Evolutionary conservation across 2,888 invertebrate genomes (phyloP), one percentile per base, ranked within the genome.

Genomic region (Caenorhabditis auriculariae): DNA sequence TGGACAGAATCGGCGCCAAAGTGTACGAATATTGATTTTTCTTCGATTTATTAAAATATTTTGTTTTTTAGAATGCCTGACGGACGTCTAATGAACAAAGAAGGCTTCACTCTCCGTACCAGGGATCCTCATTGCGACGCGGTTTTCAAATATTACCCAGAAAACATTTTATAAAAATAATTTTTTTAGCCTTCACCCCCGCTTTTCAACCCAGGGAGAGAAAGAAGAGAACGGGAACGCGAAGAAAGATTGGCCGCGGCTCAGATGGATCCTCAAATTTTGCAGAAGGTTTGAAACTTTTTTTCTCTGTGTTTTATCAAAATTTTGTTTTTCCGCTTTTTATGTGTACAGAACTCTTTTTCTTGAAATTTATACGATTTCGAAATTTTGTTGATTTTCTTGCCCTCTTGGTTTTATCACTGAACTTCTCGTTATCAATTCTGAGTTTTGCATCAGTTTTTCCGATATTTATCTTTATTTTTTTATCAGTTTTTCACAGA

Each of bases 121-220:
- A 19, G 51, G 0, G 57, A 57, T 42, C 45, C 45, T 0, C 3
- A 51, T 6, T 51, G 51, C 27, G 38, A 28, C 15, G 51, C 57
- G 42, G 56, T 55, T 21, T 37, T 35, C 28, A 45, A 19, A 37
- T n/a, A n/a, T n/a, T n/a, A n/a, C n/a, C n/a, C n/a, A n/a, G n/a
- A n/a, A n/a, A n/a, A n/a, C n/a, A n/a, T n/a, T n/a, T n/a, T n/a
- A n/a, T n/a, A n/a, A n/a, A n/a, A n/a, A n/a, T 1, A 7, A 17
- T 6, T 26, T 26, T 46, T 53, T 41, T 49, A 55, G 54, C 56
- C 55, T 2, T 55, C 49, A 0, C 55, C 55, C 12, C 55, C 55
- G 4, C 21, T 2, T 7, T 44, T 26, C 44, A 55, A 55, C 24
- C 55, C 55, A 2, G 48, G 49, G 32, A 37, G 44, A 29, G 49